phyloP scores from a whole-genome alignment of 2,113 vertebrate species.

The Balaeniceps rex region DNA sequence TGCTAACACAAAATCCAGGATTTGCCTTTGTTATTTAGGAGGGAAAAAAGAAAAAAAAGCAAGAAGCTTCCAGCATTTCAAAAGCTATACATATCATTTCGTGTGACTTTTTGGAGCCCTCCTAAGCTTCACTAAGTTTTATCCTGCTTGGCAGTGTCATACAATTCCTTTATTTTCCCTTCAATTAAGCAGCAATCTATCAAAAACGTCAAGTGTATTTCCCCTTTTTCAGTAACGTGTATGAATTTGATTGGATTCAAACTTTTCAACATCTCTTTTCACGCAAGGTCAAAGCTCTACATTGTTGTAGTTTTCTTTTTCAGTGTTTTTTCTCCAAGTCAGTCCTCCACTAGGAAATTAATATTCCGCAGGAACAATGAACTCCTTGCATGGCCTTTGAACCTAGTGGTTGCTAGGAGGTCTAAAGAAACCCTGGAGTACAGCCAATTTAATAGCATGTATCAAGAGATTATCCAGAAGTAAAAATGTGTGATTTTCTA shows the following conservation, averaged over 20 bases:
- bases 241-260: neutral
- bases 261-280: neutral
- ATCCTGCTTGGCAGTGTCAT: neutral
- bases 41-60: no score
- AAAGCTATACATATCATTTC: neutral
- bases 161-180: neutral
- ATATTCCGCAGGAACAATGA: conserved; percentile 68
- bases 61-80: neutral
- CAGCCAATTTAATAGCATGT: conserved; percentile 46
- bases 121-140: neutral
- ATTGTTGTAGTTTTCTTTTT: conserved; percentile 31
- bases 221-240: neutral
- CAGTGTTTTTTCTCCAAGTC: conserved; percentile 6
- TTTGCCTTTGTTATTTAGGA: neutral
- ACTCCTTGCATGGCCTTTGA: conserved; percentile 68
- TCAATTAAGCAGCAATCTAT: neutral
- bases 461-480: conserved; percentile 49
- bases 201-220: neutral
- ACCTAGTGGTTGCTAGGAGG: conserved; percentile 72
- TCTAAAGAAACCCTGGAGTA: conserved; percentile 60
- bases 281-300: neutral
- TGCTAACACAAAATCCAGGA: neutral
- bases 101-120: neutral
- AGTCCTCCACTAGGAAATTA: conserved; percentile 60
- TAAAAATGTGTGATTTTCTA: conserved; percentile 36